Conservation (phyloP, 1,140 invertebrate genomes). For the Homalodisca vitripennis region DNA sequence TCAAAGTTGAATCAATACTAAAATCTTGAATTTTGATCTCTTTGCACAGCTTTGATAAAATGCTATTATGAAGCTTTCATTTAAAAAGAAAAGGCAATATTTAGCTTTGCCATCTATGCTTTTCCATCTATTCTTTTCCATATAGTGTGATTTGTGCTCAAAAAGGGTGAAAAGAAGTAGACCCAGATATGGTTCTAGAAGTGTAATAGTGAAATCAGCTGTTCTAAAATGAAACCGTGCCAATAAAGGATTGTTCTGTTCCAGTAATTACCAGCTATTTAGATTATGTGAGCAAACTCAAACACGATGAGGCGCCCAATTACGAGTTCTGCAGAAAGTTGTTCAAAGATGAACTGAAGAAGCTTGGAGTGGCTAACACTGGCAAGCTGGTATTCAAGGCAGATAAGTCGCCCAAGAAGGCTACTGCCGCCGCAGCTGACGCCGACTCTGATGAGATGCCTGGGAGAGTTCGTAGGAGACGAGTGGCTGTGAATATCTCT, state of each 20-base stretch:
- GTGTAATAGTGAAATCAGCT: too few species aligned
- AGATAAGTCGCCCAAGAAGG: conserved; percentile 21
- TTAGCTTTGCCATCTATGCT: too few species aligned
- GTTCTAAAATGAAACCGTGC: too few species aligned
- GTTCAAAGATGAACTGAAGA: conserved; percentile 59
- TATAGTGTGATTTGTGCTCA: too few species aligned
- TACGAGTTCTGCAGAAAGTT: conserved; percentile 68
- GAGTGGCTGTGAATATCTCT: background rate
- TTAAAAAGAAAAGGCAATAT: too few species aligned
- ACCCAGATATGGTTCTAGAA: too few species aligned
- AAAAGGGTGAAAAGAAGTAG: too few species aligned
- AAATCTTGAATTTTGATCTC: too few species aligned
- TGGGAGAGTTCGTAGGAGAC: background rate
- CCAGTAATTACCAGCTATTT: conserved; percentile 62
- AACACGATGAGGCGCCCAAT: conserved; percentile 70
- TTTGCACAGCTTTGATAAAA: too few species aligned
- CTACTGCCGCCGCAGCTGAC: background rate
- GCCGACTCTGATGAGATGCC: background rate
- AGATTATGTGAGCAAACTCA: conserved; percentile 65
- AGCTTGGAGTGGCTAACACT: conserved; percentile 37
- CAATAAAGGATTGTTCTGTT: conserved; percentile 47
- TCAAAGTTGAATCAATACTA: too few species aligned
- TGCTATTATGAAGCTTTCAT: too few species aligned
- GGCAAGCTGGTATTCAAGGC: conserved; percentile 42
- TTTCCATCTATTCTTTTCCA: too few species aligned